phyloP scores from a whole-genome alignment of 2,888 invertebrate genomes.

The Andrena hattorfiana region DNA sequence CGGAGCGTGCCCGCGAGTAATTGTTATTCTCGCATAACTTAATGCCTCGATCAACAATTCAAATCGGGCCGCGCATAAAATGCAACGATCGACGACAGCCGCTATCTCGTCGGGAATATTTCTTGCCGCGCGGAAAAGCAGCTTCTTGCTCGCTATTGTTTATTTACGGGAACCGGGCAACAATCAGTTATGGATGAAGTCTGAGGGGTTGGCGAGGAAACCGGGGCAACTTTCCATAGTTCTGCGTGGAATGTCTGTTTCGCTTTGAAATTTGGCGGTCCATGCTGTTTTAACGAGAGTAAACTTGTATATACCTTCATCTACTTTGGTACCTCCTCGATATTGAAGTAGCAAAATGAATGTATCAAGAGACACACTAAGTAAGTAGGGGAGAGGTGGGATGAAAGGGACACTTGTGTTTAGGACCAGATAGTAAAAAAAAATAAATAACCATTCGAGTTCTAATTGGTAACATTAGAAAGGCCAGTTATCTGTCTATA shows the following conservation, averaged over 20 bases:
- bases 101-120: conserved; percentile 51
- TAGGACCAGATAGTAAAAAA: too few species aligned
- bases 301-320: neutral
- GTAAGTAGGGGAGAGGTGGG: too few species aligned
- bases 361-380: neutral
- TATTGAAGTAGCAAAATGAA: neutral
- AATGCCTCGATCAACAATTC: conserved; percentile 74
- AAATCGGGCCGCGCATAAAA: conserved; percentile 67
- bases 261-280: conserved; percentile 14
- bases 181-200: conserved; percentile 68
- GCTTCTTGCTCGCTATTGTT: conserved; percentile 56
- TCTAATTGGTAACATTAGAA: too few species aligned
- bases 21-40: conserved; percentile 72
- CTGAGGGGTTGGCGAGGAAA: neutral
- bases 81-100: conserved; percentile 53
- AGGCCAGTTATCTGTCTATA: too few species aligned
- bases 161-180: conserved; percentile 47
- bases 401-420: too few species aligned
- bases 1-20: conserved; percentile 42
- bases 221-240: neutral
- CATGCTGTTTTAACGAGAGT: neutral
- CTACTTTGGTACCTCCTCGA: neutral
- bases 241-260: neutral
- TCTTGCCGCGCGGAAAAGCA: conserved; percentile 40
- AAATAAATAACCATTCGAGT: too few species aligned